These are phyloP conservation scores for Tridacna crocea DNA, from an alignment of 2,888 invertebrate species.

Conservation along the genomic window DNA sequence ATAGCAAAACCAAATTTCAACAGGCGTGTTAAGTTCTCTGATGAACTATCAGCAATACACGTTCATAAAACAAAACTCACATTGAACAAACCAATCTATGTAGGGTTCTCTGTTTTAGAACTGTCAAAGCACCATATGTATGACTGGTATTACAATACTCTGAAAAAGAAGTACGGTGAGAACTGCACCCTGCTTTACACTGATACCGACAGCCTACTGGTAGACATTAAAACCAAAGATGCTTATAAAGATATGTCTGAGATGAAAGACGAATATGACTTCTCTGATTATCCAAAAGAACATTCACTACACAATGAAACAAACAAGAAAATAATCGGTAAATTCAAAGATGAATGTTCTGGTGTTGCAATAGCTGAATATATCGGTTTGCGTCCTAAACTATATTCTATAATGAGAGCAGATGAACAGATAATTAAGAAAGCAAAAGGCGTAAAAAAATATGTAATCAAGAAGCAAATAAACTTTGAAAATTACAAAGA, in stretches of 20 bases:
- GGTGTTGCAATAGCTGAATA: no score
- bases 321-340: constrained; percentile 37
- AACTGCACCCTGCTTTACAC: constrained; percentile 36
- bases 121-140: constrained; percentile 50
- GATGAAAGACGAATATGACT: constrained; percentile 38
- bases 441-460: no score
- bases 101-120: constrained; percentile 40
- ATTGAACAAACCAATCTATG: constrained; percentile 50
- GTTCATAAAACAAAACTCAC: constrained; percentile 22
- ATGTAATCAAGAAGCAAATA: no score
- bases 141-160: constrained; percentile 75
- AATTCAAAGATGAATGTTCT: no score
- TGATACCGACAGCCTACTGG: no score
- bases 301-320: constrained; percentile 36
- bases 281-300: constrained; percentile 45
- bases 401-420: no score
- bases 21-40: constrained; percentile 32
- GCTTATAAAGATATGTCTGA: constrained; percentile 66
- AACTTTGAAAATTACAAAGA: constrained; percentile 24
- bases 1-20: constrained; percentile 27
- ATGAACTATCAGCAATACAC: constrained; percentile 11
- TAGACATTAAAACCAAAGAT: no score
- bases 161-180: constrained; percentile 11
- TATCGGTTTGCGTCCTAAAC: no score
- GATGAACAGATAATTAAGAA: no score